These are phyloP conservation scores for Epinotia nisella DNA, from an alignment of 2,888 invertebrate genomes.

Conservation along the genomic window DNA sequence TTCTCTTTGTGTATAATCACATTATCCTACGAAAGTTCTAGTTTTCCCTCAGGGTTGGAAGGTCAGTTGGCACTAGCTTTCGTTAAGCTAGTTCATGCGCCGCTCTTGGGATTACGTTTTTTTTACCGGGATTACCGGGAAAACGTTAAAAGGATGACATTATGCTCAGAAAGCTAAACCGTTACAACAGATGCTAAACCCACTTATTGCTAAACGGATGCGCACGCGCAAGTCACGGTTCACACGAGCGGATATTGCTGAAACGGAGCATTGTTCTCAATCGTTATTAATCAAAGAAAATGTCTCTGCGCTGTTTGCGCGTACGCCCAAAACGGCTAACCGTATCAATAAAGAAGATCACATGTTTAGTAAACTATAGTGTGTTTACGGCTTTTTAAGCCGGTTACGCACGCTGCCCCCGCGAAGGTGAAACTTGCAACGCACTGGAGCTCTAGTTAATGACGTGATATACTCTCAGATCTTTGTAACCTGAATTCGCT, in stretches of 20 bases:
- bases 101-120: too few relatives aligned
- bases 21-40: too few relatives aligned
- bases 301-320: constrained; percentile 55
- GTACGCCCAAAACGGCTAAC: constrained; percentile 48
- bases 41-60: too few relatives aligned
- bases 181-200: constrained; percentile 50
- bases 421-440: constrained; percentile 38
- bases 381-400: background rate
- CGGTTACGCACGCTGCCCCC: constrained; percentile 27
- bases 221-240: constrained; percentile 53
- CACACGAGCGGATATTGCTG: constrained; percentile 66
- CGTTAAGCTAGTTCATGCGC: too few relatives aligned
- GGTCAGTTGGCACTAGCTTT: too few relatives aligned
- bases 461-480: constrained; percentile 37
- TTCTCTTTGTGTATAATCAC: too few relatives aligned
- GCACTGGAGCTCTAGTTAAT: constrained; percentile 26
- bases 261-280: constrained; percentile 62
- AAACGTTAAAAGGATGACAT: too few relatives aligned
- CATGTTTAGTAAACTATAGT: background rate
- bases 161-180: constrained; percentile 51
- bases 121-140: too few relatives aligned
- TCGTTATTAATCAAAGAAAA: constrained; percentile 60
- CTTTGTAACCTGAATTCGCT: constrained; percentile 38
- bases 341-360: constrained; percentile 50
- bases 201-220: constrained; percentile 43